Conservation (phyloP, 2,113 vertebrate species). For the Urocynchramus pylzowi region DNA sequence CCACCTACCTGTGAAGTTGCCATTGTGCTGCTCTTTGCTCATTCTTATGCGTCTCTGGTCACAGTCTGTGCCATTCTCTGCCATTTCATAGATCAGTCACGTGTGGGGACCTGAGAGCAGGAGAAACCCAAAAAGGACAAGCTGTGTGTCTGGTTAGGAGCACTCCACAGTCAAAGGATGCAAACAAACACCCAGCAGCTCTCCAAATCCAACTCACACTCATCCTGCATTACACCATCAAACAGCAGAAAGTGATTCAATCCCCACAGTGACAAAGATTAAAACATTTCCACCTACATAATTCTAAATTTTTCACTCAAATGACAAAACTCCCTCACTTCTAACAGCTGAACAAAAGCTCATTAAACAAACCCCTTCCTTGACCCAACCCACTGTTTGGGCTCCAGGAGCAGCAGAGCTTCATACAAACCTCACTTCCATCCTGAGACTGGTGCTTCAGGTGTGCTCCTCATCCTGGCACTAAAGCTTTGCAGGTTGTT, state of each 20-base stretch:
- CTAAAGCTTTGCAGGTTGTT: neutral
- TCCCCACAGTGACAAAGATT: neutral
- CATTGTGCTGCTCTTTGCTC: slow-evolving; percentile 89
- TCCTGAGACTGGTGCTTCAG: neutral
- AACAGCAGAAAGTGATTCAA: neutral
- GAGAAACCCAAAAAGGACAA: neutral
- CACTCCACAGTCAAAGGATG: neutral
- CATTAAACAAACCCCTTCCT: neutral
- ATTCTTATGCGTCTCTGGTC: slow-evolving; percentile 86
- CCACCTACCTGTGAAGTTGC: slow-evolving; percentile 84
- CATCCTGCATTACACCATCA: neutral
- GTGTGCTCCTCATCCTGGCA: neutral
- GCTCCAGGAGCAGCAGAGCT: neutral
- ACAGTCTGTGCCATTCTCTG: slow-evolving; percentile 90
- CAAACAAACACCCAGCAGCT: neutral
- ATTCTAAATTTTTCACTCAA: neutral
- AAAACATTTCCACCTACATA: slow-evolving; percentile 32
- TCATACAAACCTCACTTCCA: neutral
- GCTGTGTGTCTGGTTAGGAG: neutral
- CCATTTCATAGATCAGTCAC: slow-evolving; percentile 84
- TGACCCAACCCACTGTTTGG: neutral
- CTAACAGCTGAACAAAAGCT: neutral
- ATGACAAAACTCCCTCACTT: neutral
- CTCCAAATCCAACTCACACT: neutral
- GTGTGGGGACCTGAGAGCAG: slow-evolving; percentile 47